Conservation (phyloP, 2,113 vertebrate genomes). For the Pitta sordida region DNA sequence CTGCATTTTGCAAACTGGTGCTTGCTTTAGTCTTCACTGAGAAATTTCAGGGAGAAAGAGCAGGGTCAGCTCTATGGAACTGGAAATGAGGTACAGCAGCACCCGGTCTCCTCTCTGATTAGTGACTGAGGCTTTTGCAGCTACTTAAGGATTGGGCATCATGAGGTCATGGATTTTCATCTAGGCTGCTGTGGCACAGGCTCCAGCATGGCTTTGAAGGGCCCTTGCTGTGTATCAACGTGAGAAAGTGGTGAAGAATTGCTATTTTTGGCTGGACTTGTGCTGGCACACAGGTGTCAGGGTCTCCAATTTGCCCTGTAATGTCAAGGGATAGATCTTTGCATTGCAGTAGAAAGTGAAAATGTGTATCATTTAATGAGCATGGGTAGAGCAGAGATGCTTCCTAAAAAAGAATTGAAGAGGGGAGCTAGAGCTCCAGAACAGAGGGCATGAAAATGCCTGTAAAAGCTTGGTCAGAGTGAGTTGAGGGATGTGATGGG, state of each 20-base stretch:
- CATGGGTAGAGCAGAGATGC: neutral
- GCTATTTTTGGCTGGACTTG: neutral
- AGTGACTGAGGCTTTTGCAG: neutral
- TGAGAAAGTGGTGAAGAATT: neutral
- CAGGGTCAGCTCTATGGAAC: neutral
- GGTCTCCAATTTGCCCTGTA: neutral
- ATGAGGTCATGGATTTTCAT: neutral
- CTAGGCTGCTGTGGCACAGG: neutral
- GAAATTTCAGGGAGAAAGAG: neutral
- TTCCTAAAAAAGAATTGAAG: neutral
- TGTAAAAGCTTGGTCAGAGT: neutral
- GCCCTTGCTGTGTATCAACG: neutral
- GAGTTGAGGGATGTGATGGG: neutral
- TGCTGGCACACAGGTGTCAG: neutral
- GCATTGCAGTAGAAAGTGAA: neutral
- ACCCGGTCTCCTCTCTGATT: neutral
- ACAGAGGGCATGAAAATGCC: neutral
- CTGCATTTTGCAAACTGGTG: neutral
- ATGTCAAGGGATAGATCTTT: neutral
- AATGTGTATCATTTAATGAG: neutral
- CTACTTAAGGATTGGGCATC: neutral
- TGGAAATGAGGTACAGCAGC: neutral
- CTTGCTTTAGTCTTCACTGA: neutral
- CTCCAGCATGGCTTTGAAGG: neutral
- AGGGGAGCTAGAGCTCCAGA: neutral